phyloP scores from a whole-genome alignment of 1,140 invertebrate species.

The Mizuhopecten yessoensis region DNA sequence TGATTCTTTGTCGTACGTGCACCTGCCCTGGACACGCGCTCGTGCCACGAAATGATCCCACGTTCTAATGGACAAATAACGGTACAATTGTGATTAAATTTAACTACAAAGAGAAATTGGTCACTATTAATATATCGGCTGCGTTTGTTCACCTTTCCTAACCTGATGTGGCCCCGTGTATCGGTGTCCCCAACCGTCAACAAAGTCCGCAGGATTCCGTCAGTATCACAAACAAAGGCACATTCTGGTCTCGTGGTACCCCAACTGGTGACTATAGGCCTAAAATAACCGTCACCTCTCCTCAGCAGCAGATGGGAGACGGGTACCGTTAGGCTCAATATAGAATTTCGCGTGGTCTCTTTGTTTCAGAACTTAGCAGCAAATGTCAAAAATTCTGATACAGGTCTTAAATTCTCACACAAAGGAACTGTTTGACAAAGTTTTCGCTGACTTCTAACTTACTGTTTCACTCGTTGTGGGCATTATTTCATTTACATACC shows the following conservation, averaged over 20 bases:
- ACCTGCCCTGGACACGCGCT: slow-evolving; percentile 29
- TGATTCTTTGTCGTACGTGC: slow-evolving; percentile 21
- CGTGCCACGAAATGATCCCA: neutral
- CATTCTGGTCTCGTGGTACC: neutral
- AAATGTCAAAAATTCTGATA: neutral
- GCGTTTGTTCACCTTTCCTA: neutral
- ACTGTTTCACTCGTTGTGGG: too few relatives aligned
- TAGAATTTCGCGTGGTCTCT: neutral
- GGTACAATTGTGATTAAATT: slow-evolving; percentile 26
- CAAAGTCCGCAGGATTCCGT: neutral
- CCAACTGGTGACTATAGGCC: neutral
- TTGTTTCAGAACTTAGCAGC: neutral
- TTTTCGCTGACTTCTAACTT: too few relatives aligned
- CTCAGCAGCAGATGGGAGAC: slow-evolving; percentile 28
- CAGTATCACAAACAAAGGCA: neutral
- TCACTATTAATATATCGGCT: slow-evolving; percentile 34
- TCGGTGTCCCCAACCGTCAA: neutral
- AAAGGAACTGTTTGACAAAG: neutral
- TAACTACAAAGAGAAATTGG: neutral
- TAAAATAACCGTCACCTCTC: neutral
- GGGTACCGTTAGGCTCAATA: neutral
- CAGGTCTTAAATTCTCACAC: neutral
- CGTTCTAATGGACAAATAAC: slow-evolving; percentile 5
- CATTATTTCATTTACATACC: too few relatives aligned
- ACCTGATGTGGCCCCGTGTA: neutral